Evolutionary conservation across 1,140 invertebrate genomes (phyloP).

Genomic region (Procambarus virginalis): DNA sequence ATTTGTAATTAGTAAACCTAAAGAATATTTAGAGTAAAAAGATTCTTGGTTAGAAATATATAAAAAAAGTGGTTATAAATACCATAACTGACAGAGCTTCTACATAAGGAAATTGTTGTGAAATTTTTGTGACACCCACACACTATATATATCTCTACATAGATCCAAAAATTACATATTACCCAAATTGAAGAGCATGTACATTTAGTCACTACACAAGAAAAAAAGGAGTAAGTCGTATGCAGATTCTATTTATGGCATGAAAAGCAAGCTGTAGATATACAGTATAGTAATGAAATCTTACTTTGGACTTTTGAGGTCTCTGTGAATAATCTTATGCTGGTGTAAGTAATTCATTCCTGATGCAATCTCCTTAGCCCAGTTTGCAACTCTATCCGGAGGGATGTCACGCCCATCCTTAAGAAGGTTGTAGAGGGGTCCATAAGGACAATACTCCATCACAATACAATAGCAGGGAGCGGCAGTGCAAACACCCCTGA

Average conservation of each 20-base stretch:
- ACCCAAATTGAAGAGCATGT: too few relatives aligned
- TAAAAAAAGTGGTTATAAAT: too few relatives aligned
- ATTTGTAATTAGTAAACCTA: slow-evolving; percentile 22
- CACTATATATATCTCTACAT: too few relatives aligned
- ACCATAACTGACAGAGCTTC: too few relatives aligned
- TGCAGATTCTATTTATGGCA: not conserved
- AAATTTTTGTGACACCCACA: too few relatives aligned
- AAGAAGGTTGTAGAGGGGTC: slow-evolving; percentile 93
- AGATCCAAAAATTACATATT: too few relatives aligned
- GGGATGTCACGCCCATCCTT: slow-evolving; percentile 86
- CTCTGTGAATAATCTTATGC: slow-evolving; percentile 97
- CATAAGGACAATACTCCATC: slow-evolving; percentile 98
- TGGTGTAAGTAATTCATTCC: slow-evolving; percentile 97
- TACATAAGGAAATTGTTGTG: too few relatives aligned
- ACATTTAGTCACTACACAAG: too few relatives aligned
- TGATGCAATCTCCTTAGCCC: slow-evolving; percentile 95
- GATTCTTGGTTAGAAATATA: too few relatives aligned
- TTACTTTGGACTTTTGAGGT: slow-evolving; percentile 97
- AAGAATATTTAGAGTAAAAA: slow-evolving; percentile 29
- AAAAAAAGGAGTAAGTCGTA: too few relatives aligned
- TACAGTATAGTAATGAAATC: slow-evolving; percentile 72
- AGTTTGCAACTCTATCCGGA: slow-evolving; percentile 88
- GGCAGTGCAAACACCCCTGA: slow-evolving; percentile 90
- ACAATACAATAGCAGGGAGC: slow-evolving; percentile 96
- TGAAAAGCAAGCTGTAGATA: not conserved